Conservation (phyloP, 1,140 invertebrate species). For the Augochlora pura region DNA sequence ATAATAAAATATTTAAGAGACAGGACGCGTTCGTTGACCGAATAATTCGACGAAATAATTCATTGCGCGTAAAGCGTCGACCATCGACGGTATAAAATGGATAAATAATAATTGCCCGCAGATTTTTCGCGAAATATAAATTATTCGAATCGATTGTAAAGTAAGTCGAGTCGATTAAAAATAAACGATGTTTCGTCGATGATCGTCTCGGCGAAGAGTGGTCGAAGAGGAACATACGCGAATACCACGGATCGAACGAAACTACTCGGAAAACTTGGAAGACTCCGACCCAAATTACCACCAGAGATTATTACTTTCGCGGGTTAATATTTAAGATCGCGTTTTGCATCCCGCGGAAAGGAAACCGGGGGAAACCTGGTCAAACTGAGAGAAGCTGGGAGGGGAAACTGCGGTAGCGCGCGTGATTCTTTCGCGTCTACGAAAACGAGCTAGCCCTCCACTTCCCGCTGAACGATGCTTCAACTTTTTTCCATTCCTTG, state of each 20-base stretch:
- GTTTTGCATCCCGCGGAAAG: neutral
- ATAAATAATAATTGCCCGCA: too few species aligned
- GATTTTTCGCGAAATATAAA: too few species aligned
- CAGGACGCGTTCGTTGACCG: too few species aligned
- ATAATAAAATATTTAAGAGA: neutral
- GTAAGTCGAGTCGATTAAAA: too few species aligned
- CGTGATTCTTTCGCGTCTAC: constrained; percentile 4
- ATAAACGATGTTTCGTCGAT: too few species aligned
- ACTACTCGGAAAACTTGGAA: neutral
- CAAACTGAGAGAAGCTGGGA: too few species aligned
- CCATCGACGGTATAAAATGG: too few species aligned
- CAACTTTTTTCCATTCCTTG: constrained; percentile 12
- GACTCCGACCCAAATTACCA: constrained; percentile 26
- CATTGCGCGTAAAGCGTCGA: too few species aligned
- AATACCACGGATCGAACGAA: neutral
- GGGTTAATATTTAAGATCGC: constrained; percentile 36
- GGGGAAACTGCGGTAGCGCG: neutral
- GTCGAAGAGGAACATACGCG: too few species aligned
- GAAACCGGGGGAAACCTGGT: neutral
- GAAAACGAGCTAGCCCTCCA: constrained; percentile 10
- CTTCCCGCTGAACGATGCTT: constrained; percentile 18
- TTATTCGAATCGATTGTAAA: too few species aligned
- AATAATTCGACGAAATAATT: too few species aligned
- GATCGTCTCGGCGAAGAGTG: too few species aligned
- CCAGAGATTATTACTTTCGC: constrained; percentile 23